Percentiles rank a stretch among this genome's conserved stretches.
These are phyloP conservation scores for Electrophaes corylata DNA, from an alignment of 2,888 invertebrate species.

Conservation along the genomic window DNA sequence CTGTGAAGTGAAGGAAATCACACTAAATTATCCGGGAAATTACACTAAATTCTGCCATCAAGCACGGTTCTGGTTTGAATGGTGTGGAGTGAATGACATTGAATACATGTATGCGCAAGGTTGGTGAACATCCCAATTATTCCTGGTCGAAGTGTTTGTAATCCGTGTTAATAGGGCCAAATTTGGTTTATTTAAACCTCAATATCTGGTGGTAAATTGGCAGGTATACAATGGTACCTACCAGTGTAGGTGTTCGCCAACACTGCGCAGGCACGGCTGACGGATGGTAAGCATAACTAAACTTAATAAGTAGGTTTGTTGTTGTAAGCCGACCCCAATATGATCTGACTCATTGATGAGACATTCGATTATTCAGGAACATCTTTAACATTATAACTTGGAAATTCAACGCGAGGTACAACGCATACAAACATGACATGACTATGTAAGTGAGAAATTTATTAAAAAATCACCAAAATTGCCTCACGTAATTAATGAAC, in stretches of 20 bases:
- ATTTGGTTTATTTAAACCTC: slow-evolving; percentile 5
- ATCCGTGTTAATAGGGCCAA: background rate
- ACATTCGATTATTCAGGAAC: slow-evolving; percentile 2
- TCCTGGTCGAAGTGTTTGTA: background rate
- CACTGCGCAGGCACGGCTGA: slow-evolving; percentile 13
- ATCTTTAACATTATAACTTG: background rate
- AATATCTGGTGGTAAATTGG: background rate
- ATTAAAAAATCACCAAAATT: no score
- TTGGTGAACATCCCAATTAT: no score
- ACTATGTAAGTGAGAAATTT: no score
- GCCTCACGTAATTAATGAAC: no score
- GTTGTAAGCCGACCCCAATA: slow-evolving; percentile 27
- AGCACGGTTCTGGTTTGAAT: no score
- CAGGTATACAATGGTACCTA: background rate
- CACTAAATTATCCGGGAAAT: no score
- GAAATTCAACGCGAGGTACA: no score
- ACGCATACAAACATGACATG: no score
- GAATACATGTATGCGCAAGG: no score
- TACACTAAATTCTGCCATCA: no score
- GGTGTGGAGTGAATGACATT: no score
- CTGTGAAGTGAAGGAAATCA: no score
- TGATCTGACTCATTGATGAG: slow-evolving; percentile 21
- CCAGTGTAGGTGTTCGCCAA: slow-evolving; percentile 15
- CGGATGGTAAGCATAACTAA: slow-evolving; percentile 16
- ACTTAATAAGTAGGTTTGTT: slow-evolving; percentile 36